Conservation (phyloP, 2,113 vertebrate genomes). For the Acanthochromis polyacanthus region DNA sequence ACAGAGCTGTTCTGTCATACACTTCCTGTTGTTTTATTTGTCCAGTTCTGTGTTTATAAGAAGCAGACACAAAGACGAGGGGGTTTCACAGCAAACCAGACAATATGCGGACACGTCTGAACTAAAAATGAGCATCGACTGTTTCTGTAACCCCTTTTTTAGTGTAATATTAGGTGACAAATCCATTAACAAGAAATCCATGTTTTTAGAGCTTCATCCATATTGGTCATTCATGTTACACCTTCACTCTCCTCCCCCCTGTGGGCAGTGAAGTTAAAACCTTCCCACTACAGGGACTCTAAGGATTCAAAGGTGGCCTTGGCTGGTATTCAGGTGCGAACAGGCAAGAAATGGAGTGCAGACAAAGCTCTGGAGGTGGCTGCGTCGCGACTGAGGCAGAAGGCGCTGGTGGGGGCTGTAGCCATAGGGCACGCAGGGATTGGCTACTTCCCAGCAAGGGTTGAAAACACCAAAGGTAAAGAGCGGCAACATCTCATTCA, state of each 20-base stretch:
- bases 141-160: neutral
- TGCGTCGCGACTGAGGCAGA: too few relatives aligned
- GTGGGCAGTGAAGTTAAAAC: slow-evolving; percentile 21
- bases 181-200: slow-evolving; percentile 21
- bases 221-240: slow-evolving; percentile 20
- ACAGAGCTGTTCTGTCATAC: slow-evolving; percentile 75
- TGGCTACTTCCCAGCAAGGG: too few relatives aligned
- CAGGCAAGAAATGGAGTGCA: too few relatives aligned
- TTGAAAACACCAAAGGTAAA: too few relatives aligned
- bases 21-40: slow-evolving; percentile 84
- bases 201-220: slow-evolving; percentile 19
- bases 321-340: too few relatives aligned
- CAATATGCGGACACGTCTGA: slow-evolving; percentile 41
- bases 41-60: slow-evolving; percentile 72
- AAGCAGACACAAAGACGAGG: slow-evolving; percentile 74
- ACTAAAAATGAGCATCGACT: slow-evolving; percentile 1
- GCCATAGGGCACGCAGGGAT: too few relatives aligned
- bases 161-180: slow-evolving; percentile 13
- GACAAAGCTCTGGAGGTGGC: too few relatives aligned
- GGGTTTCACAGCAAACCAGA: slow-evolving; percentile 20
- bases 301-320: too few relatives aligned
- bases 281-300: too few relatives aligned
- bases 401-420: too few relatives aligned
- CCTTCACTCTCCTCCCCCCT: neutral
- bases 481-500: too few relatives aligned